Evolutionary conservation across 2,888 invertebrate species (phyloP), one percentile per base, ranked within the genome.

Genomic region (Callosobruchus maculatus): DNA sequence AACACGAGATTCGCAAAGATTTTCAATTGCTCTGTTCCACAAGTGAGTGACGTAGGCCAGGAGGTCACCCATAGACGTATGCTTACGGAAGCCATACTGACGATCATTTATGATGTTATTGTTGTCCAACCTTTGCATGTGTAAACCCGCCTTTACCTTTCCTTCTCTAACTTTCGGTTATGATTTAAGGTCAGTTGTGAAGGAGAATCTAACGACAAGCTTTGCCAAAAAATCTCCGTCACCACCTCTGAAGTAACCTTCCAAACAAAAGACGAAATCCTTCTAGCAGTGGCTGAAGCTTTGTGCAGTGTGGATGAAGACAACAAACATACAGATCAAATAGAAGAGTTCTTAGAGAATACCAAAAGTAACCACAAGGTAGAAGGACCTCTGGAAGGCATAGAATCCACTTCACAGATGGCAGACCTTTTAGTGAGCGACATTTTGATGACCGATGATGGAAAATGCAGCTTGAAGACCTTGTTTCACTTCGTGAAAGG

Each of bases 241-340:
- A 78, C 77, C 20, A 84, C 81, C 75, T 81, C 80, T 75, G 83
- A 84, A 70, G 82, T 79, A 3, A 76, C 79, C 20, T 77, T 76
- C 22, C 83, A 79, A 71, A 78, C 83, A 20, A 76, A 78, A 21
- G 83, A 82, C 0, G 89, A 90, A 0, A 89, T 92, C 70, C 93
- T 93, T 0, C 89, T 92, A n/a, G 92, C 93, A 0, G 86, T 94
- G 7, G 93, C 94, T 0, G 95, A 95, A 85, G 93, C 94, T 0
- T 88, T 95, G 20, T 95, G 95, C 82, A 92, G 92, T 22, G 91
- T 95, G 71, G 94, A 95, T 83, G 94, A 94, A 81, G 93, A 94
- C 75, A 91, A 94, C 82, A 94, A 94, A 80, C 94, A 94, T 81
- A 94, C 94, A 0, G 91, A 92, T 76, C 93, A 94, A 82, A 92